Evolutionary conservation across 1,140 invertebrate genomes (phyloP).

Genomic region (Proctacanthus coquilletti): DNA sequence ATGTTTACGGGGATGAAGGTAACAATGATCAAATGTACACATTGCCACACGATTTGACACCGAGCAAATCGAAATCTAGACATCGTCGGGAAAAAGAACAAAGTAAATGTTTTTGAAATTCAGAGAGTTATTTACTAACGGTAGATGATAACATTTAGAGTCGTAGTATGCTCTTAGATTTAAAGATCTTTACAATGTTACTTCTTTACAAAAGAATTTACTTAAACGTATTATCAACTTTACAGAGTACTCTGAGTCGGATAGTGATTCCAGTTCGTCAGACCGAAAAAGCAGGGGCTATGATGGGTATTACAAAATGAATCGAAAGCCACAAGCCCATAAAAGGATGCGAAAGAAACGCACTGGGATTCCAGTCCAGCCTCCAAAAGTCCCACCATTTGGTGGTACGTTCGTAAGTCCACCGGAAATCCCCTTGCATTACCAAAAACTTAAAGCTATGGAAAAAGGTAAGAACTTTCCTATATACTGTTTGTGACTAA

Average conservation of each 20-base stretch:
- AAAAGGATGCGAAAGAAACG: constrained; percentile 64
- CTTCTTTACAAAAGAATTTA: not conserved
- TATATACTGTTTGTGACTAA: too few relatives aligned
- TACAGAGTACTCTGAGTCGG: constrained; percentile 65
- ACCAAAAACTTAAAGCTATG: constrained; percentile 24
- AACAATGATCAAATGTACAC: constrained; percentile 38
- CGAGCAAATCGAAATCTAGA: constrained; percentile 40
- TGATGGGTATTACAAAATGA: constrained; percentile 47
- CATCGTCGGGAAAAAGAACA: constrained; percentile 46
- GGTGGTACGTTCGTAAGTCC: constrained; percentile 28
- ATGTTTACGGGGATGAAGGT: constrained; percentile 33
- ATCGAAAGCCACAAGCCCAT: constrained; percentile 56
- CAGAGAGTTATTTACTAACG: not conserved
- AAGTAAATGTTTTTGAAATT: constrained; percentile 31
- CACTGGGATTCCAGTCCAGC: constrained; percentile 65
- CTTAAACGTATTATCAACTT: not conserved
- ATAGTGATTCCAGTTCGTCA: constrained; percentile 51
- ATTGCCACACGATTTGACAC: constrained; percentile 45
- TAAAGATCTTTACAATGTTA: constrained; percentile 10
- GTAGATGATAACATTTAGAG: not conserved
- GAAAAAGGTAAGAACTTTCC: constrained; percentile 17
- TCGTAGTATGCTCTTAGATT: too few relatives aligned
- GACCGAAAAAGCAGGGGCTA: constrained; percentile 50
- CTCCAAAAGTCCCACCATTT: constrained; percentile 66
- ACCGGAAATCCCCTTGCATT: constrained; percentile 27